Base-by-base conservation (phyloP, 2,888 invertebrate species). In the Eristalis arbustorum region DNA sequence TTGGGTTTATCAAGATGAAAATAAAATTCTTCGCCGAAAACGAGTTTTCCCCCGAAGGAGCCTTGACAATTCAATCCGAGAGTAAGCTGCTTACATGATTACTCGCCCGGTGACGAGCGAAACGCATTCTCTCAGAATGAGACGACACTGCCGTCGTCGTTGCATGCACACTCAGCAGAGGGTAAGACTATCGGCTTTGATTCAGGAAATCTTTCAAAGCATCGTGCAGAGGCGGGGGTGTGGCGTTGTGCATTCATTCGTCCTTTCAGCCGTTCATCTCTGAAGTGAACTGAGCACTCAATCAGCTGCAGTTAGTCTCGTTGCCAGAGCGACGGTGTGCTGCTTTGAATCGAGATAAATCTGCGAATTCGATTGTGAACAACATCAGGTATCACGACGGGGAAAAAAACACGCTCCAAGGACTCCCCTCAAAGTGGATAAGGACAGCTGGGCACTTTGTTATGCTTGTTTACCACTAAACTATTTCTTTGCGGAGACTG, bases 71-170 rank as follows among this genome's bases (percentile, higher is more conserved):
- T 13, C 8, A 25, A 42, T 25, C 37, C 57, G 18, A 3, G 69
- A 37, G 59, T 69, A 69, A 69, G 69, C 69, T 25, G 69, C 69
- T 72, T 62, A 72, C 28, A 62, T 62, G 62, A 72, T 62, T 62
- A 72, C 42, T 42, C 37, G 22, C 49, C 62, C 49, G 61, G 62
- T 62, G 72, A 59, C 61, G n/a, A 59, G 34, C 1, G 14, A 28
- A 61, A 71, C 61, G 61, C 71, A 71, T 42, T 42, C 40, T 11
- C 40, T 40, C n/a, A 28, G 59, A 8, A 2, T 13, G 37, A 37
- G 8, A 8, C 34, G n/a, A n/a, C n/a, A n/a, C n/a, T 11, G 34
- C 31, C 28, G 28, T 4, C 28, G 31, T 6, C n/a, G 42, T 42
- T 42, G 42, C n/a, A 42, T 31, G 31, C 42, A 42, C 18, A 18